phyloP scores from a whole-genome alignment of 2,797 vertebrate species.

The Amphiprion clarkii region DNA sequence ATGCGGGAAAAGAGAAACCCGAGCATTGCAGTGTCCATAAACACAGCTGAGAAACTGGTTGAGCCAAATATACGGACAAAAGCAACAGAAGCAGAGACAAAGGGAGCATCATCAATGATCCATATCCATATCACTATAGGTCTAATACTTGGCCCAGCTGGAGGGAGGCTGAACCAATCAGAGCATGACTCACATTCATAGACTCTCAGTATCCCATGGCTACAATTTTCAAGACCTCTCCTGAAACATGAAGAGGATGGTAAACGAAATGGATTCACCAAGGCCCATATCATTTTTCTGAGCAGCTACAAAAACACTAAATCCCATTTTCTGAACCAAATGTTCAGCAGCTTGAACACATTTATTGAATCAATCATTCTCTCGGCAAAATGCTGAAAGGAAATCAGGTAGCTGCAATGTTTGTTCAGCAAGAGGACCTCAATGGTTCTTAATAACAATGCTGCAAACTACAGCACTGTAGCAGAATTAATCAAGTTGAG shows the following conservation, averaged over 20 bases:
- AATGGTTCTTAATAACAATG: too few relatives aligned
- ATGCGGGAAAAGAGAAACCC: conserved; percentile 26
- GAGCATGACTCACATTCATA: conserved; percentile 52
- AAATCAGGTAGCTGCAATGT: too few relatives aligned
- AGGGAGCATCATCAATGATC: conserved; percentile 57
- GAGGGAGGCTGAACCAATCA: conserved; percentile 69
- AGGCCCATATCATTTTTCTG: conserved; percentile 2
- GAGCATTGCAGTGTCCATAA: neutral
- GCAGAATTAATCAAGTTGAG: too few relatives aligned
- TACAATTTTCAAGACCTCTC: conserved; percentile 66
- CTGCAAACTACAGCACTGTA: too few relatives aligned
- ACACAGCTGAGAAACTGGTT: conserved; percentile 4
- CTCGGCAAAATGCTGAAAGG: too few relatives aligned
- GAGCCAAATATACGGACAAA: conserved; percentile 14
- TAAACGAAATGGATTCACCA: conserved; percentile 61
- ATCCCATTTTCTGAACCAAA: too few relatives aligned
- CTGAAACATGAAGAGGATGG: conserved; percentile 25
- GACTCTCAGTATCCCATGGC: conserved; percentile 67
- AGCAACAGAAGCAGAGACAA: conserved; percentile 29
- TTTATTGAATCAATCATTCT: too few relatives aligned
- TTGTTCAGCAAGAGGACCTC: too few relatives aligned
- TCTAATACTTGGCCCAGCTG: conserved; percentile 50
- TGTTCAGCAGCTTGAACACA: too few relatives aligned
- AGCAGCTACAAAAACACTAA: too few relatives aligned
- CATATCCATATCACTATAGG: conserved; percentile 63